These are phyloP conservation scores for Aporophyla nigra DNA, from an alignment of 2,888 invertebrate genomes.

Conservation along the genomic window DNA sequence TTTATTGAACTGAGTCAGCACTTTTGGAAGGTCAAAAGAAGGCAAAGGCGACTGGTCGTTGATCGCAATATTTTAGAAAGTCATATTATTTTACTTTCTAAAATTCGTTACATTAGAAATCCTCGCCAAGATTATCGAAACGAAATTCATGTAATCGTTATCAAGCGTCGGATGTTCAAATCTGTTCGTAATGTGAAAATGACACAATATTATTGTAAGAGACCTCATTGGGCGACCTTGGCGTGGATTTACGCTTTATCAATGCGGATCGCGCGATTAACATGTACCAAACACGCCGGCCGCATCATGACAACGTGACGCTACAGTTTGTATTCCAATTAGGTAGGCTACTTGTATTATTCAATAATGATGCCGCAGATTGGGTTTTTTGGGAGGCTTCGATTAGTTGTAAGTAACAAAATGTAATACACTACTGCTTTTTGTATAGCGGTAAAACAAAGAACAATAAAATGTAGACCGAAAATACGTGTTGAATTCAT, in stretches of 20 bases:
- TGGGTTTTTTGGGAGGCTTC: background rate
- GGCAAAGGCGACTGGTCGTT: background rate
- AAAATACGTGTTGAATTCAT: background rate
- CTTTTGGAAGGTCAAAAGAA: background rate
- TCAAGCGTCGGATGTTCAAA: background rate
- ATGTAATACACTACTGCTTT: background rate
- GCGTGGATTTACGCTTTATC: constrained; percentile 40
- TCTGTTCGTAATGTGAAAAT: constrained; percentile 18
- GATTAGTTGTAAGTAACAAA: too few species aligned
- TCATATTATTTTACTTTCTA: background rate
- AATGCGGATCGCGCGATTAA: constrained; percentile 49
- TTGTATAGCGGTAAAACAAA: background rate
- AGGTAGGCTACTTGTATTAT: constrained; percentile 16
- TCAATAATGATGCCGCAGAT: background rate
- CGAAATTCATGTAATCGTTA: constrained; percentile 25
- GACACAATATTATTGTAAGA: constrained; percentile 38
- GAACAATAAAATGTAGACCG: background rate
- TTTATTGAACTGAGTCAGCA: background rate
- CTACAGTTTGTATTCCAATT: constrained; percentile 28
- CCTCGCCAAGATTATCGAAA: constrained; percentile 7
- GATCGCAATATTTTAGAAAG: background rate
- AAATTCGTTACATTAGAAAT: constrained; percentile 3
- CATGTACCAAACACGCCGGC: constrained; percentile 47
- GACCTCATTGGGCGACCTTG: constrained; percentile 42
- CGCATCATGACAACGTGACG: constrained; percentile 30